phyloP scores from a whole-genome alignment of 2,797 vertebrate genomes.

The Oreonectes daqikongensis region DNA sequence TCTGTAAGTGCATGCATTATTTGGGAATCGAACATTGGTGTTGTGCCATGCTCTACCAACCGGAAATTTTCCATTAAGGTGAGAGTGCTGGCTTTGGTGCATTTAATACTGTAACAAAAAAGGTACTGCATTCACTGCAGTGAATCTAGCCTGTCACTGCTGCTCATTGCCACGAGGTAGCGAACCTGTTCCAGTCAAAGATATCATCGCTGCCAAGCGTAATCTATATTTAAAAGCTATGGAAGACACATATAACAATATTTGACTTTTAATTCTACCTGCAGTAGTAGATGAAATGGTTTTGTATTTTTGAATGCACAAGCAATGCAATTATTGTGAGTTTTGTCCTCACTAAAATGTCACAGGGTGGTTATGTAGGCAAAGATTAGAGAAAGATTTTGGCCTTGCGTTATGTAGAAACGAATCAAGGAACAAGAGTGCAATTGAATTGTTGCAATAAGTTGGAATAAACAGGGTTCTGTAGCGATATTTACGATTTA shows the following conservation, averaged over 20 bases:
- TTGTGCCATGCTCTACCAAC: background rate
- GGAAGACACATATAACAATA: background rate
- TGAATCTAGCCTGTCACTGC: constrained; percentile 18
- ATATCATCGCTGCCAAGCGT: background rate
- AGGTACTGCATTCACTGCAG: no score
- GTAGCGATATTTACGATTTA: background rate
- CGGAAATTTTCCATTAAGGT: background rate
- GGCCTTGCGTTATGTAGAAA: background rate
- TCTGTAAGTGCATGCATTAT: background rate
- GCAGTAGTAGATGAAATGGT: constrained; percentile 10
- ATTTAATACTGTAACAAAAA: no score
- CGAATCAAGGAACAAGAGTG: background rate
- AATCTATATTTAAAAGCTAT: background rate
- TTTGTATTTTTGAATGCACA: constrained; percentile 39
- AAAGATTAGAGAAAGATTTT: constrained; percentile 2
- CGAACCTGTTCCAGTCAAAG: background rate
- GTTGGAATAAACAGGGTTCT: background rate
- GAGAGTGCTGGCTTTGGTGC: no score
- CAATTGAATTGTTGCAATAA: background rate
- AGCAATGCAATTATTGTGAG: constrained; percentile 48
- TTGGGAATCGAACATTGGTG: background rate
- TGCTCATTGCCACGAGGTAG: constrained; percentile 41
- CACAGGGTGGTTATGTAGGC: constrained; percentile 7
- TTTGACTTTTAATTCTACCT: constrained; percentile 2
- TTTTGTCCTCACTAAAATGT: constrained; percentile 11